Conservation (phyloP, 2,797 vertebrate species). For the Tympanoctomys barrerae region DNA sequence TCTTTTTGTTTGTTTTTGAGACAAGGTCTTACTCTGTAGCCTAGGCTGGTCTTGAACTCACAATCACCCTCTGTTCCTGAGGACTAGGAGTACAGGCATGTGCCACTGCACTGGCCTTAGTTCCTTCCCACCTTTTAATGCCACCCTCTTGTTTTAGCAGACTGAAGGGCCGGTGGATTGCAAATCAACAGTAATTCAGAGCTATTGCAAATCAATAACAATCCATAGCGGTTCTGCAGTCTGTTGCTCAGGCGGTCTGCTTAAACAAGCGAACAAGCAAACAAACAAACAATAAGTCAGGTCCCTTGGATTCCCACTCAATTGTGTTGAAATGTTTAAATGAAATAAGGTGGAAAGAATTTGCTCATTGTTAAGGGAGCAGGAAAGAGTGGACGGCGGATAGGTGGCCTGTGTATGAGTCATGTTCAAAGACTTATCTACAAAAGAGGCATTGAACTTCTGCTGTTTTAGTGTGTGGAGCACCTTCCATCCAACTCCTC, state of each 20-base stretch:
- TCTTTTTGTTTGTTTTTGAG: neutral
- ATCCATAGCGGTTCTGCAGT: neutral
- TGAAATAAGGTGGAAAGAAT: conserved; percentile 56
- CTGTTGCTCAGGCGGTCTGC: neutral
- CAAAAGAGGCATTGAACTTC: conserved; percentile 29
- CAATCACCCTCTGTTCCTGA: neutral
- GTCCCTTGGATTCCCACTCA: neutral
- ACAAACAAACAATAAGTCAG: neutral
- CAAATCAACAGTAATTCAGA: neutral
- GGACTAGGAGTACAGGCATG: neutral
- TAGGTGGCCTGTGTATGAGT: conserved; percentile 38
- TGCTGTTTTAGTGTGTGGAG: conserved; percentile 12
- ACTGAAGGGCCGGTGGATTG: neutral
- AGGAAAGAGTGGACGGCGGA: conserved; percentile 31
- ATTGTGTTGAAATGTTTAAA: conserved; percentile 57
- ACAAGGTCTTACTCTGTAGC: neutral
- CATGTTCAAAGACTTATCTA: conserved; percentile 30
- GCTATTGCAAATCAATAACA: neutral
- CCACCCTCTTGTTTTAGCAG: neutral
- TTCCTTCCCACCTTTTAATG: neutral
- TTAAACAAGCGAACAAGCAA: neutral
- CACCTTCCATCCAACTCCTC: conserved; percentile 19
- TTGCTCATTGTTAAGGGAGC: conserved; percentile 14
- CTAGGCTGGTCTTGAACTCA: neutral
- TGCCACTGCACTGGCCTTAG: neutral